A percentile compares a stretch with the other conserved stretches of the same genome.
These are phyloP conservation scores for Polydesmus complanatus DNA, from an alignment of 2,888 invertebrate species.

Conservation along the genomic window DNA sequence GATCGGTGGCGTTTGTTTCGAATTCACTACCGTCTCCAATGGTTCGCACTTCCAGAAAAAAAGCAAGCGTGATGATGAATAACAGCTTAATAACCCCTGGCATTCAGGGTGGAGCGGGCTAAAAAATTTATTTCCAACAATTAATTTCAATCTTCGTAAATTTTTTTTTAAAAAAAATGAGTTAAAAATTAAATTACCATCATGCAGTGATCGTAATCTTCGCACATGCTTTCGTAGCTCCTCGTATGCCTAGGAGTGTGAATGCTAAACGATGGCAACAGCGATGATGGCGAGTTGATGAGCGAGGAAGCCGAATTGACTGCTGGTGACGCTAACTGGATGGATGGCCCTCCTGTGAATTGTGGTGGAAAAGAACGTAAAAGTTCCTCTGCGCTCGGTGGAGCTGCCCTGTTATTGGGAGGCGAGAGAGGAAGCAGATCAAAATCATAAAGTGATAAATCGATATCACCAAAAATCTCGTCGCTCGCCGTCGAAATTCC, in stretches of 20 bases:
- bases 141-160: no score
- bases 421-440: slow-evolving; percentile 34
- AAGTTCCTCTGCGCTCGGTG: slow-evolving; percentile 34
- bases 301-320: background rate
- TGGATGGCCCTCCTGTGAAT: slow-evolving; percentile 12
- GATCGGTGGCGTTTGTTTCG: no score
- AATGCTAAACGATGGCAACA: background rate
- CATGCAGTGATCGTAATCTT: background rate
- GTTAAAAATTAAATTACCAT: background rate
- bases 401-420: slow-evolving; percentile 27
- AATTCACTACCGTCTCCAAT: no score
- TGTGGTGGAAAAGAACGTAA: slow-evolving; percentile 29
- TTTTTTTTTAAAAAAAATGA: background rate
- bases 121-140: no score
- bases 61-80: no score
- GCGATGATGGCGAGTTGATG: background rate
- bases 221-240: background rate
- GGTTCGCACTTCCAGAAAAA: no score
- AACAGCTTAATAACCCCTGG: no score
- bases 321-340: slow-evolving; percentile 12
- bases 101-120: no score
- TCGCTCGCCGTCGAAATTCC: slow-evolving; percentile 19
- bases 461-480: slow-evolving; percentile 37
- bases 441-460: slow-evolving; percentile 41
- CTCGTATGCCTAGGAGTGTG: background rate